Evolutionary conservation across 2,797 vertebrate species (phyloP), one percentile per base, ranked within the genome.

Genomic region (Sciaenops ocellatus): DNA sequence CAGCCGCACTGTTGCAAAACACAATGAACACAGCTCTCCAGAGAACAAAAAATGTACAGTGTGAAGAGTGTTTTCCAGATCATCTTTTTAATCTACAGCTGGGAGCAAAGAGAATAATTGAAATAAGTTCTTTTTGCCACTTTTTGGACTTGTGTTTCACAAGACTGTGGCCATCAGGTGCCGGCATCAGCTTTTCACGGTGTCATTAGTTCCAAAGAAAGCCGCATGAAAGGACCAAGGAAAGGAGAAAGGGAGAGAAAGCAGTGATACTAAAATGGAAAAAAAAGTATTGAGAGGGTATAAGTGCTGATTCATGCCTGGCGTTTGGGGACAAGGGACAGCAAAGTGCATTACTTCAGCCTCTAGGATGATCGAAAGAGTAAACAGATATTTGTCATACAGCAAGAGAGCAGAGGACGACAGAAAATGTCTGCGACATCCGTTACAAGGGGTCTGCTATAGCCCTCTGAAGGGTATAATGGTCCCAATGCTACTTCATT

Each of bases 321-420:
- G 78, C 79, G 82, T 91, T 90, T 79, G 72, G 85, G 62, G 80
- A 83, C 69, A 47, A 30, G 80, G 64, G 81, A 88, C 54, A 69
- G 82, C 80, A 76, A 82, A 89, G 87, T 87, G 83, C 77, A 84
- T 92, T 87, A 86, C 86, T 91, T 90, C 82, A 85, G 80, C 82
- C 85, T 70, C 80, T 22, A 69, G 79, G 85, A 92, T 85, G 88
- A 89, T 84, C 24, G 81, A 89, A 74, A 83, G 74, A 78, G 76
- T 85, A 89, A 92, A 93, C 84, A 89, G 73, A 90, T 86, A 92
- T 93, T 92, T 91, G 78, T 93, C 86, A 87, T 81, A 71, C 59
- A 75, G 82, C 67, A 51, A 80, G 79, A 73, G 85, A 87, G 84
- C 84, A 81, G 73, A 88, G 83, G 87, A 86, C 74, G 17, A 74